These are phyloP conservation scores for Trissolcus japonicus DNA, from an alignment of 2,888 invertebrate species.

Conservation along the genomic window DNA sequence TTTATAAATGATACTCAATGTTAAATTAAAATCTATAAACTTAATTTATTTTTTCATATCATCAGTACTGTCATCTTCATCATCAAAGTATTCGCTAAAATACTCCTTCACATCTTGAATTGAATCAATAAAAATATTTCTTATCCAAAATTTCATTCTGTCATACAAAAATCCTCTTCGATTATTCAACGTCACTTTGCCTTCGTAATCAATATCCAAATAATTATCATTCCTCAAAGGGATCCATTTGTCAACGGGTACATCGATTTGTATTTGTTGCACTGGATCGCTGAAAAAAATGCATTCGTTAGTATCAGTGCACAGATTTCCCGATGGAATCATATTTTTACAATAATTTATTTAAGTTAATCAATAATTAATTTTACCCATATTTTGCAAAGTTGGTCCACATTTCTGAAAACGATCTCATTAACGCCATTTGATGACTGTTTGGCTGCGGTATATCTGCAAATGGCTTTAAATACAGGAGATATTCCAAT, in stretches of 20 bases:
- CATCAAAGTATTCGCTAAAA: too few relatives aligned
- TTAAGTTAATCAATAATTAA: too few relatives aligned
- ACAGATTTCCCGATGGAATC: slow-evolving; percentile 4
- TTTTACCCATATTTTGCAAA: slow-evolving; percentile 77
- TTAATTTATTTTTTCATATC: too few relatives aligned
- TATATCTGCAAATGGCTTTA: slow-evolving; percentile 66
- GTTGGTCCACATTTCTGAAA: slow-evolving; percentile 77
- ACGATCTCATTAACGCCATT: slow-evolving; percentile 70
- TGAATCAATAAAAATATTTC: too few relatives aligned
- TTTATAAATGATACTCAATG: too few relatives aligned
- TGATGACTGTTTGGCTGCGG: slow-evolving; percentile 68
- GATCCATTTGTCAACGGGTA: slow-evolving; percentile 72
- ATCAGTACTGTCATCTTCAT: too few relatives aligned
- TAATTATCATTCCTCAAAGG: slow-evolving; percentile 68
- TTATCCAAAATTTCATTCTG: slow-evolving; percentile 16
- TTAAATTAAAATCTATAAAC: too few relatives aligned
- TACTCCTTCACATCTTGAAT: too few relatives aligned
- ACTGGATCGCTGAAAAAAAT: slow-evolving; percentile 72
- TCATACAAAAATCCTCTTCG: slow-evolving; percentile 8
- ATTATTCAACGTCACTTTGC: slow-evolving; percentile 4
- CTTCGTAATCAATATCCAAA: slow-evolving; percentile 55
- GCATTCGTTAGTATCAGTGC: too few relatives aligned
- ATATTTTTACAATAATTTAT: slow-evolving; percentile 7
- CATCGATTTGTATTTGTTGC: slow-evolving; percentile 67
- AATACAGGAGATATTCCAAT: slow-evolving; percentile 76